Evolutionary conservation across 1,140 invertebrate genomes (phyloP).

Genomic region (Xylocopa sonorina): DNA sequence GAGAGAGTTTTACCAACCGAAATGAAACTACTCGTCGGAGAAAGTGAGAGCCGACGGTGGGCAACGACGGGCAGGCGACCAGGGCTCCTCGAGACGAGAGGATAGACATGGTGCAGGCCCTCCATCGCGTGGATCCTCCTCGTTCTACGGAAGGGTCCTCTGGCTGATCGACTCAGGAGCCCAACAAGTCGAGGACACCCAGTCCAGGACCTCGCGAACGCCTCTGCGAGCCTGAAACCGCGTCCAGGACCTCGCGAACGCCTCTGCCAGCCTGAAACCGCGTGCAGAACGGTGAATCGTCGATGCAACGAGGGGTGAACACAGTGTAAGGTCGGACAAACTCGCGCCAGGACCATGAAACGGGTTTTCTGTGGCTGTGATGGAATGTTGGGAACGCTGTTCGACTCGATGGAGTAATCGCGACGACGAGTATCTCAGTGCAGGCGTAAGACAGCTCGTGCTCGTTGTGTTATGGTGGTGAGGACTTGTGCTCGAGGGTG

Average conservation of each 20-base stretch:
- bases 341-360: background rate
- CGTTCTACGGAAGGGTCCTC: constrained; percentile 23
- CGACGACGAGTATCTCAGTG: background rate
- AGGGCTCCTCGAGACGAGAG: constrained; percentile 71
- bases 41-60: constrained; percentile 80
- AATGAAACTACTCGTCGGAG: constrained; percentile 80
- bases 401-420: background rate
- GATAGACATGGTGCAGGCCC: constrained; percentile 73
- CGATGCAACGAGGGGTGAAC: background rate
- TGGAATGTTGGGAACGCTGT: background rate
- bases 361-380: constrained; percentile 6
- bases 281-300: too few relatives aligned
- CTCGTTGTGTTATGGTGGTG: constrained; percentile 64
- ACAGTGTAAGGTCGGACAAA: background rate
- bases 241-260: too few relatives aligned
- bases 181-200: too few relatives aligned
- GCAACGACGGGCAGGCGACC: constrained; percentile 68
- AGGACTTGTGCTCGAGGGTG: constrained; percentile 51
- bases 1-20: constrained; percentile 79
- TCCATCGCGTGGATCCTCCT: constrained; percentile 48
- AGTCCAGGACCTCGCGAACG: too few relatives aligned
- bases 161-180: background rate
- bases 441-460: background rate
- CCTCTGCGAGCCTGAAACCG: too few relatives aligned
- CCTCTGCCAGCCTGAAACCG: too few relatives aligned